These are phyloP conservation scores for Apotomis betuletana DNA, from an alignment of 2,888 invertebrate genomes.

Conservation along the genomic window DNA sequence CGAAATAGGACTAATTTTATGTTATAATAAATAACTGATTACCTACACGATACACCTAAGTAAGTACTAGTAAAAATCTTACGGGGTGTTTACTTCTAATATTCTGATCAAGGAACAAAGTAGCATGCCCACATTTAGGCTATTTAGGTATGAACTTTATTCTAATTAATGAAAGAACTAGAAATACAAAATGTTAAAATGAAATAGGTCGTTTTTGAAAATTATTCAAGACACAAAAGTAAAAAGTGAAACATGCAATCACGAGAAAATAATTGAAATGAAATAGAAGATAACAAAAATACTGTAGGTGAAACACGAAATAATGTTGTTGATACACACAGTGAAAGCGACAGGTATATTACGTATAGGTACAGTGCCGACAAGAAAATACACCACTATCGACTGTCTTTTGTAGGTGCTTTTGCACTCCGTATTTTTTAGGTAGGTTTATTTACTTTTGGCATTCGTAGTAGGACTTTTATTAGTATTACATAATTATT, in stretches of 20 bases:
- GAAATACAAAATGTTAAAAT: no score
- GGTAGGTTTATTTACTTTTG: no score
- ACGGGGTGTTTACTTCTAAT: no score
- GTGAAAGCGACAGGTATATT: slow-evolving; percentile 8
- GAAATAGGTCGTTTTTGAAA: background rate
- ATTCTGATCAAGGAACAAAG: background rate
- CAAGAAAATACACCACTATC: slow-evolving; percentile 1
- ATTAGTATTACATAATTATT: no score
- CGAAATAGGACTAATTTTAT: no score
- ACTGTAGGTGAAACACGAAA: slow-evolving; percentile 2
- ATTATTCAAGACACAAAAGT: background rate
- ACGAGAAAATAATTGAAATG: background rate
- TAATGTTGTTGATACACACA: background rate
- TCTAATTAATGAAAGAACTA: background rate
- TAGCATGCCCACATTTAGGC: background rate
- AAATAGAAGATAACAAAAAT: background rate
- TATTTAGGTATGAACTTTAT: background rate
- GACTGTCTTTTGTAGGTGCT: no score
- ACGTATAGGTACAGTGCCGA: background rate
- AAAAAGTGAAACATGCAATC: slow-evolving; percentile 9
- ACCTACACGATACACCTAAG: no score
- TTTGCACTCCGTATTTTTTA: background rate
- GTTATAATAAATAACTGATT: no score
- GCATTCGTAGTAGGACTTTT: no score
- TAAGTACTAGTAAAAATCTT: no score